These are phyloP conservation scores for Lepidurus apus DNA, from an alignment of 1,140 invertebrate genomes.

Conservation along the genomic window DNA sequence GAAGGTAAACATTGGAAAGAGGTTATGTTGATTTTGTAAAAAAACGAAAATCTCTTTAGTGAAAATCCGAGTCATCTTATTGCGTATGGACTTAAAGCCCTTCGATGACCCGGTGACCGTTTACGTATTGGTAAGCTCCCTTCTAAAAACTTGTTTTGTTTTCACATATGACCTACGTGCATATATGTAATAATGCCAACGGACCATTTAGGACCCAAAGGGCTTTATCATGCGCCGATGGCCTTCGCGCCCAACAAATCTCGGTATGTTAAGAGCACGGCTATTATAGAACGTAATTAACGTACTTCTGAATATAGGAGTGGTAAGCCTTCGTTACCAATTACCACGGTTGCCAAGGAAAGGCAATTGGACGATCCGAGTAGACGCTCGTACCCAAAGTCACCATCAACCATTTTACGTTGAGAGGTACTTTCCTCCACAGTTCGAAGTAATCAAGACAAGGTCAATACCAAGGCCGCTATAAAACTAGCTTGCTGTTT, in stretches of 20 bases:
- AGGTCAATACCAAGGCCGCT: background rate
- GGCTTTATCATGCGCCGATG: slow-evolving; percentile 50
- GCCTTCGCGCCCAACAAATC: slow-evolving; percentile 48
- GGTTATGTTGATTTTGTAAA: background rate
- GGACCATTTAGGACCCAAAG: slow-evolving; percentile 46
- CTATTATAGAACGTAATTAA: background rate
- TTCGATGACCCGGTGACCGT: slow-evolving; percentile 50
- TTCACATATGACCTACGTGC: background rate
- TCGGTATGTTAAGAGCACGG: slow-evolving; percentile 41
- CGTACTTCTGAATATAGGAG: slow-evolving; percentile 41
- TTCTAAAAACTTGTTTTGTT: background rate
- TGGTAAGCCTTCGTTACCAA: slow-evolving; percentile 44
- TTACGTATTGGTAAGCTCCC: slow-evolving; percentile 47
- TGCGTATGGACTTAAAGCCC: slow-evolving; percentile 48
- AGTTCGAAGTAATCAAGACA: slow-evolving; percentile 45
- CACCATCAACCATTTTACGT: slow-evolving; percentile 48
- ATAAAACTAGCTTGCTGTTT: background rate
- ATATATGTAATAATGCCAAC: background rate
- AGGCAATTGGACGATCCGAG: slow-evolving; percentile 50
- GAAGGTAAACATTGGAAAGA: slow-evolving; percentile 40
- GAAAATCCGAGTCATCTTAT: slow-evolving; percentile 46
- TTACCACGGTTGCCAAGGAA: slow-evolving; percentile 45
- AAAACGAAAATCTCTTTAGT: slow-evolving; percentile 45
- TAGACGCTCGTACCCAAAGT: slow-evolving; percentile 46
- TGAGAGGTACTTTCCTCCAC: slow-evolving; percentile 48